These are phyloP conservation scores for Periophthalmus modestus DNA, from an alignment of 2,113 vertebrate genomes.

Conservation along the genomic window DNA sequence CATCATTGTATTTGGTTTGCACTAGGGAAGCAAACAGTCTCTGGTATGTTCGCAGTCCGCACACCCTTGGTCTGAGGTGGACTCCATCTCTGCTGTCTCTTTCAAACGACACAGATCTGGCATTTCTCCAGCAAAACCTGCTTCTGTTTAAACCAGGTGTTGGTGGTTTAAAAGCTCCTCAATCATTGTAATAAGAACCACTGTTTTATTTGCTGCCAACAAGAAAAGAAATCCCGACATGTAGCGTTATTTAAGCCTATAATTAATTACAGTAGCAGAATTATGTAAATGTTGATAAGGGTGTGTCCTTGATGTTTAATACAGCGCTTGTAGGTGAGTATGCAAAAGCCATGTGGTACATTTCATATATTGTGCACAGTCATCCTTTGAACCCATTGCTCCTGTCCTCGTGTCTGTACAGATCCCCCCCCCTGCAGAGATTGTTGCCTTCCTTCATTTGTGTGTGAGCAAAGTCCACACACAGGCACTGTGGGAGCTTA, in stretches of 20 bases:
- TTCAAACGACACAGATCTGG: slow-evolving; percentile 5
- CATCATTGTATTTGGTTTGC: slow-evolving; percentile 43
- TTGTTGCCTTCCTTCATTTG: slow-evolving; percentile 50
- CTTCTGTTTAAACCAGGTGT: slow-evolving; percentile 28
- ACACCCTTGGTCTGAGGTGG: slow-evolving; percentile 12
- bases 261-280: slow-evolving; percentile 10
- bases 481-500: slow-evolving; percentile 7
- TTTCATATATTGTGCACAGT: slow-evolving; percentile 41
- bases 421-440: slow-evolving; percentile 48
- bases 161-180: slow-evolving; percentile 4
- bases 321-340: not conserved
- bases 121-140: slow-evolving; percentile 22
- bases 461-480: slow-evolving; percentile 49
- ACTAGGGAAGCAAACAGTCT: slow-evolving; percentile 36
- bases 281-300: not conserved
- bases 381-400: slow-evolving; percentile 20
- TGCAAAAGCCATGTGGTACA: slow-evolving; percentile 10
- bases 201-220: slow-evolving; percentile 32
- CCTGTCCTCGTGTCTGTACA: slow-evolving; percentile 21
- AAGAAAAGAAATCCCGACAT: slow-evolving; percentile 28
- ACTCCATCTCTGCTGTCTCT: not conserved
- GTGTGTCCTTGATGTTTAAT: not conserved
- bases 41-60: slow-evolving; percentile 34
- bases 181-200: slow-evolving; percentile 25
- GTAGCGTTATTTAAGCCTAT: slow-evolving; percentile 7